Evolutionary conservation across 2,113 vertebrate species (phyloP), one percentile per base, ranked within the genome.

Genomic region (Saguinus imperator): DNA sequence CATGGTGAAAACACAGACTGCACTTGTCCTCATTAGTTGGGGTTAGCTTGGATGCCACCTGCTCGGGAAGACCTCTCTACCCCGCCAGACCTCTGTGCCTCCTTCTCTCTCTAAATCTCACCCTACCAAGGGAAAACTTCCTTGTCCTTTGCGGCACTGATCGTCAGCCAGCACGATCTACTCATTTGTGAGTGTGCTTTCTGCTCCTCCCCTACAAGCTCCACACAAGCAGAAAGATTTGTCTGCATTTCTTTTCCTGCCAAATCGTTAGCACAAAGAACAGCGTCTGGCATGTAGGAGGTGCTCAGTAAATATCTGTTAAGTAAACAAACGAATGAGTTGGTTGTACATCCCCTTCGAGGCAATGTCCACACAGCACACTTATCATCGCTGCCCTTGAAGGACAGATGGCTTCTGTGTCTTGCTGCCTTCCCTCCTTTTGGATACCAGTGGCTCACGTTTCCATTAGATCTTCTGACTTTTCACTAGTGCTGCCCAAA

Each of bases 381-480:
- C 17, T 70, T 5, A 1, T 40, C 64, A 4, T 6, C 0, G 2
- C 0, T 5, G 32, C 35, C 0, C 35, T 40, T 25, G 8, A 2
- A 0, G 35, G 0, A 3, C 48, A 16, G 13, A n/a, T 0, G 16
- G 7, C 25, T 25, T 4, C 45, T 8, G 52, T 3, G 29, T 16
- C 8, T 55, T 14, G 5, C 70, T 8, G 37, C 17, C 14, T 21
- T 32, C 40, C 23, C 4, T 21, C 3, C 32, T 10, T 8, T 9
- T 0, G 1, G 5, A 0, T 0, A 20, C 17, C 1, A 4, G 1
- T 7, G 11, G 18, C 5, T 21, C 35, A 17, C 35, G 1, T 61
- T 25, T 32, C 80, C 11, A 3, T 1, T 35, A n/a, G 27, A 7
- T 2, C 32, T 27, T 10, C 89, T 10, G 40, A 50, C 20, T 61